These are phyloP conservation scores for Ophioninae sp. DNA, from an alignment of 2,888 invertebrate species.

Conservation along the genomic window DNA sequence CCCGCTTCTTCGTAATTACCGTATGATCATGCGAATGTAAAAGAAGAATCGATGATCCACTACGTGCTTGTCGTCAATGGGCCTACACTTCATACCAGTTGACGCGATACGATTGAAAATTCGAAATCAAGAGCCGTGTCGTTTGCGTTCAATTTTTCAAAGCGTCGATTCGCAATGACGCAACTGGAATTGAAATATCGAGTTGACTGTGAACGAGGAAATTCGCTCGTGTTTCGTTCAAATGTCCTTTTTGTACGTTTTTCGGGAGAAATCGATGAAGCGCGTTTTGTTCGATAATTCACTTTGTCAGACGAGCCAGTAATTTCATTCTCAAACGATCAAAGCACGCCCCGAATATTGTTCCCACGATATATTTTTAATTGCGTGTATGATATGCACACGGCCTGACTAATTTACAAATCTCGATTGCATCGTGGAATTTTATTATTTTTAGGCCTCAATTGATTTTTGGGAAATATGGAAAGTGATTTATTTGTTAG, in stretches of 20 bases:
- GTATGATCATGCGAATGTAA: not conserved
- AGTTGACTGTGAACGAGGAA: not conserved
- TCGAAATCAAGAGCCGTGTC: not conserved
- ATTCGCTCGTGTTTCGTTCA: not conserved
- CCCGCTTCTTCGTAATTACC: too few relatives aligned
- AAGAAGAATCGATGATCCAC: not conserved
- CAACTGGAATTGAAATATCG: not conserved
- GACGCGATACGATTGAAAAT: not conserved
- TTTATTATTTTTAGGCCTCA: not conserved
- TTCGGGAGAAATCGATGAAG: not conserved
- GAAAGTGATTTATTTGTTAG: too few relatives aligned
- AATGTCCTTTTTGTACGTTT: not conserved
- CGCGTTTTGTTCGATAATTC: not conserved
- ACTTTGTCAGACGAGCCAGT: not conserved
- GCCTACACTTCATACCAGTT: not conserved
- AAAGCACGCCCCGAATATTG: not conserved
- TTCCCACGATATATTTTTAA: not conserved
- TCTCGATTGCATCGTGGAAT: not conserved
- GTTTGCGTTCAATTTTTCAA: not conserved
- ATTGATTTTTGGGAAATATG: not conserved
- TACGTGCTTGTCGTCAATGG: not conserved
- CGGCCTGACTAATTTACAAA: not conserved
- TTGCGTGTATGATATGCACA: not conserved
- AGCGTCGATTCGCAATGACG: not conserved
- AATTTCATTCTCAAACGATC: not conserved